These are phyloP conservation scores for Heterohyrax brucei DNA, from an alignment of 2,797 vertebrate genomes.

Conservation along the genomic window DNA sequence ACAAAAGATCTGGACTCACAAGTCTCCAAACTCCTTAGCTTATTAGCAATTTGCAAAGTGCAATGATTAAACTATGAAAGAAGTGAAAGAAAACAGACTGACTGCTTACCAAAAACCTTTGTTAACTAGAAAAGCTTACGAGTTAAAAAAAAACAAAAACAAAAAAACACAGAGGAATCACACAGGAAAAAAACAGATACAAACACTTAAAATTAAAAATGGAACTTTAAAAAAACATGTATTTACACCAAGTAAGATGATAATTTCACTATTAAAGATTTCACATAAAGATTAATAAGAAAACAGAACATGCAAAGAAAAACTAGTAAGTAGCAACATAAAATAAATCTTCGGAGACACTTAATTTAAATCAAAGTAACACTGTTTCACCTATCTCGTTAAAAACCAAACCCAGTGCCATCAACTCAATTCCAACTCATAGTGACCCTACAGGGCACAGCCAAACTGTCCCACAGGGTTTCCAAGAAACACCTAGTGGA, in stretches of 20 bases:
- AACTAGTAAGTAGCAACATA: slow-evolving; percentile 56
- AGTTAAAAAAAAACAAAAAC: slow-evolving; percentile 65
- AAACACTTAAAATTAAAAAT: slow-evolving; percentile 48
- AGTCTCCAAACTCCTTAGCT: slow-evolving; percentile 62
- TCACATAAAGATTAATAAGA: slow-evolving; percentile 43
- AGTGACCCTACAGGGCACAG: too few relatives aligned
- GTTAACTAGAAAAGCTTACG: slow-evolving; percentile 37
- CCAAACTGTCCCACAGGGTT: too few relatives aligned
- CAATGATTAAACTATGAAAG: slow-evolving; percentile 62
- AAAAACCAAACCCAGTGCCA: too few relatives aligned
- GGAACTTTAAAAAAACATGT: slow-evolving; percentile 50
- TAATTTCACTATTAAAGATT: slow-evolving; percentile 48
- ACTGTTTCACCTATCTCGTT: slow-evolving; percentile 51
- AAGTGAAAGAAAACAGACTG: slow-evolving; percentile 40
- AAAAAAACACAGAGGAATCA: not conserved
- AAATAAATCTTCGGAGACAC: slow-evolving; percentile 47
- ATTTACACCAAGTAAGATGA: not conserved
- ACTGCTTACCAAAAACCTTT: slow-evolving; percentile 25
- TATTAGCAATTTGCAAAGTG: slow-evolving; percentile 31
- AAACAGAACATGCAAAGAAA: slow-evolving; percentile 51
- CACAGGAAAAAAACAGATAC: slow-evolving; percentile 45
- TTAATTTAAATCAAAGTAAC: slow-evolving; percentile 58
- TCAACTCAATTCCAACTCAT: too few relatives aligned
- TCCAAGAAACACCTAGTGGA: too few relatives aligned
- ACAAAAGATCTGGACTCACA: slow-evolving; percentile 57